Conservation (phyloP, 1,140 invertebrate species). For the Oryctes rhinoceros region DNA sequence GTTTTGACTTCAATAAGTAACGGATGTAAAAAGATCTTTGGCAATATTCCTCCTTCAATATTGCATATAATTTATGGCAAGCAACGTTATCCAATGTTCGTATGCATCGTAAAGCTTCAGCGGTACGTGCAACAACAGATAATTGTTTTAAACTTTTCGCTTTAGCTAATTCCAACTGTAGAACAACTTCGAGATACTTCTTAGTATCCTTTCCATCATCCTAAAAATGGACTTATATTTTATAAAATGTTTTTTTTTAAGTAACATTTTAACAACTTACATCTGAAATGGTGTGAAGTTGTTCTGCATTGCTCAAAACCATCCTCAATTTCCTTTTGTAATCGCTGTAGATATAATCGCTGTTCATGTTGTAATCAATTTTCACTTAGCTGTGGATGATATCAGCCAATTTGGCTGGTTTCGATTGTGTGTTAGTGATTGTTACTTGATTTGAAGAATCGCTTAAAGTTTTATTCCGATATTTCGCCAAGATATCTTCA, state of each 20-base stretch:
- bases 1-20: slow-evolving; percentile 84
- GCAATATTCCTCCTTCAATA: slow-evolving; percentile 83
- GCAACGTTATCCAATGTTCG: slow-evolving; percentile 76
- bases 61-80: slow-evolving; percentile 78
- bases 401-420: slow-evolving; percentile 61
- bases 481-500: slow-evolving; percentile 96
- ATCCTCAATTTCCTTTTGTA: slow-evolving; percentile 92
- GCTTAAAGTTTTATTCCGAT: slow-evolving; percentile 76
- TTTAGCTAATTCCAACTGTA: slow-evolving; percentile 85
- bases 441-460: slow-evolving; percentile 51
- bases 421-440: slow-evolving; percentile 55
- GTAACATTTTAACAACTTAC: neutral
- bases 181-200: slow-evolving; percentile 75
- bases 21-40: slow-evolving; percentile 82
- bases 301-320: slow-evolving; percentile 74
- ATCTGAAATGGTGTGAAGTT: slow-evolving; percentile 12
- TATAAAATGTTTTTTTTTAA: neutral
- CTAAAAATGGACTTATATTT: slow-evolving; percentile 25
- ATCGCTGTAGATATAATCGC: slow-evolving; percentile 77
- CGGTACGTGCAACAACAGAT: slow-evolving; percentile 81
- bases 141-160: slow-evolving; percentile 86
- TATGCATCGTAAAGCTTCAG: slow-evolving; percentile 84
- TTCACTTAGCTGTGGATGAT: slow-evolving; percentile 63
- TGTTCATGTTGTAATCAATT: slow-evolving; percentile 68
- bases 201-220: slow-evolving; percentile 56